These are phyloP conservation scores for Cerastoderma edule DNA, from an alignment of 2,888 invertebrate species.

Conservation along the genomic window DNA sequence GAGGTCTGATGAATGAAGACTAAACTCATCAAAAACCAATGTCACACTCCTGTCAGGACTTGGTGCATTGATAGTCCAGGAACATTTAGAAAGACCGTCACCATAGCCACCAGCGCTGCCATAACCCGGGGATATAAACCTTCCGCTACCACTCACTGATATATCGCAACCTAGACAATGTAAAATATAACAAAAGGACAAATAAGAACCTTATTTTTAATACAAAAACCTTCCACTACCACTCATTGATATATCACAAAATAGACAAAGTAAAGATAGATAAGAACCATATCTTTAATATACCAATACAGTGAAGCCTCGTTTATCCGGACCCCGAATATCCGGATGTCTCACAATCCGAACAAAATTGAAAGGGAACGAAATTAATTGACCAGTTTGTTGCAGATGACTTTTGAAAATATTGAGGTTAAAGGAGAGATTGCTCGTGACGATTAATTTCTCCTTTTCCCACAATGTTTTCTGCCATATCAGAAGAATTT, in stretches of 20 bases:
- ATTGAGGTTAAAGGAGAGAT: too few relatives aligned
- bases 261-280: slow-evolving; percentile 25
- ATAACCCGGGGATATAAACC: slow-evolving; percentile 51
- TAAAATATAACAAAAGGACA: background rate
- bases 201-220: too few relatives aligned
- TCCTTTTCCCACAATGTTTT: too few relatives aligned
- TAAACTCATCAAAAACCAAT: slow-evolving; percentile 47
- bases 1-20: slow-evolving; percentile 28
- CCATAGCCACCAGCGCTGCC: slow-evolving; percentile 42
- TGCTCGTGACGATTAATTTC: too few relatives aligned
- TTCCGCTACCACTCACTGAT: slow-evolving; percentile 40
- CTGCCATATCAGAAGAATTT: too few relatives aligned
- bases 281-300: too few relatives aligned
- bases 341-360: too few relatives aligned
- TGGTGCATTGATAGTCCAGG: slow-evolving; percentile 45
- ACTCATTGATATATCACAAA: slow-evolving; percentile 33
- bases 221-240: slow-evolving; percentile 48
- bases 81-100: slow-evolving; percentile 29
- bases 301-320: too few relatives aligned
- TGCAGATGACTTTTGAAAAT: too few relatives aligned
- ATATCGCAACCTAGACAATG: slow-evolving; percentile 42
- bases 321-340: too few relatives aligned
- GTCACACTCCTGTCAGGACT: slow-evolving; percentile 41
- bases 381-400: too few relatives aligned
- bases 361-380: too few relatives aligned